phyloP scores from a whole-genome alignment of 2,113 vertebrate species.

The Pelodiscus sinensis region DNA sequence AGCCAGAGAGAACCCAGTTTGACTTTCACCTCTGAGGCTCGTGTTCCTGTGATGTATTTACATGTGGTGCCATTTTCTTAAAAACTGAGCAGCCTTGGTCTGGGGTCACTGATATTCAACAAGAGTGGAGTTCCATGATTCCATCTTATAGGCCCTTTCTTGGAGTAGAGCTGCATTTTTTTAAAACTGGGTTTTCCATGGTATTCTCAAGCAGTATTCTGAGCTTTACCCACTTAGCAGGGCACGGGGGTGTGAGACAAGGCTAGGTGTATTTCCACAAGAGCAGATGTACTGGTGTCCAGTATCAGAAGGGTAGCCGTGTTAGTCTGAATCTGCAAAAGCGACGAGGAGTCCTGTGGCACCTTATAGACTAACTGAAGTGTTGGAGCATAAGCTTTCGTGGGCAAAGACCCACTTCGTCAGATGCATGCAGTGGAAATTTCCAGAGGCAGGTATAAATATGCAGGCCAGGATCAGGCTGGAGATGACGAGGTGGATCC shows the following conservation, averaged over 20 bases:
- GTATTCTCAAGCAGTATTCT: not conserved
- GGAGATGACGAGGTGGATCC: too few relatives aligned
- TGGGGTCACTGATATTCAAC: not conserved
- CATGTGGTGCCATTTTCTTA: accelerated
- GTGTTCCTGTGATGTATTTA: not conserved
- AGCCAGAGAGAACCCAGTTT: not conserved
- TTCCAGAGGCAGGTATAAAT: too few relatives aligned
- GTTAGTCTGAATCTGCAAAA: too few relatives aligned
- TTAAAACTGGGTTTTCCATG: not conserved
- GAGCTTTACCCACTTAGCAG: not conserved
- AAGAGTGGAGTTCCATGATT: not conserved
- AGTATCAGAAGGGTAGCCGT: too few relatives aligned
- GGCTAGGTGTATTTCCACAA: not conserved
- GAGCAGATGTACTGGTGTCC: accelerated
- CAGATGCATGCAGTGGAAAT: too few relatives aligned
- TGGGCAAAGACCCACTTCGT: too few relatives aligned
- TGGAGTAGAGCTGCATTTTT: not conserved
- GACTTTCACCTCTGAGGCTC: not conserved
- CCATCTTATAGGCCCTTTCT: not conserved
- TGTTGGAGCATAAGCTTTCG: too few relatives aligned
- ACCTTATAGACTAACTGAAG: too few relatives aligned
- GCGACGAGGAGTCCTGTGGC: too few relatives aligned
- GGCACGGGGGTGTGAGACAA: not conserved
- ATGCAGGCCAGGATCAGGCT: too few relatives aligned
- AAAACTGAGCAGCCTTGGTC: accelerated